Conservation (phyloP, 2,797 vertebrate species). For the Cynodonichthys magdalenae region DNA sequence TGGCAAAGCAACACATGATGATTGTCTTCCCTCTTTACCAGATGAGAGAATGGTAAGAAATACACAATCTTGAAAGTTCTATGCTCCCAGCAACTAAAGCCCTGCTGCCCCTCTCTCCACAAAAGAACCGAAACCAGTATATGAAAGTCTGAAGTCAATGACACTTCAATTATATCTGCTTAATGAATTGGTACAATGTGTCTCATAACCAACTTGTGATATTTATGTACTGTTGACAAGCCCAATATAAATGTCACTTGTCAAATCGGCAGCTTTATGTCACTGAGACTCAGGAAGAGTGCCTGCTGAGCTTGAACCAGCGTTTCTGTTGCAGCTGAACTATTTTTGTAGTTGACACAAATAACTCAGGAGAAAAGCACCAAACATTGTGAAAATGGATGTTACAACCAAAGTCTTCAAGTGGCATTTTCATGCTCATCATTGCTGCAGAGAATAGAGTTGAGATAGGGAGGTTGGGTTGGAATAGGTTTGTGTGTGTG, state of each 20-base stretch:
- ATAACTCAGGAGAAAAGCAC: conserved; percentile 19
- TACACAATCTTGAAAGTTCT: too few relatives aligned
- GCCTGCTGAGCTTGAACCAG: conserved; percentile 17
- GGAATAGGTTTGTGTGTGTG: not conserved
- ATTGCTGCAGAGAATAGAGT: conserved; percentile 51
- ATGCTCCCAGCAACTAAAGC: too few relatives aligned
- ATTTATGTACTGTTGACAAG: conserved; percentile 16
- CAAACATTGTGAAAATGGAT: conserved; percentile 35
- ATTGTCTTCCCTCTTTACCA: too few relatives aligned
- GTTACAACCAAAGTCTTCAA: conserved; percentile 24
- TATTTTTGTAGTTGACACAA: conserved; percentile 38
- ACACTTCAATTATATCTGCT: not conserved
- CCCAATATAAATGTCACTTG: conserved; percentile 12
- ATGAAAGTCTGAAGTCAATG: too few relatives aligned
- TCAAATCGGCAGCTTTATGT: conserved; percentile 30
- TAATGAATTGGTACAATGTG: not conserved
- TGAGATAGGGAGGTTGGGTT: conserved; percentile 5
- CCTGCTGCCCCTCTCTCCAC: too few relatives aligned
- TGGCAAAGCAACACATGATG: too few relatives aligned
- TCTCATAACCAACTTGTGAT: not conserved
- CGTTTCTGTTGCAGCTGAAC: conserved; percentile 36
- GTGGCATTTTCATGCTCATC: conserved; percentile 57
- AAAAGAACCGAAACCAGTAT: too few relatives aligned
- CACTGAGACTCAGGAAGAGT: conserved; percentile 14
- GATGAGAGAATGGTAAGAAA: too few relatives aligned